These are phyloP conservation scores for Poicephalus gulielmi DNA, from an alignment of 2,113 vertebrate species.

Conservation along the genomic window DNA sequence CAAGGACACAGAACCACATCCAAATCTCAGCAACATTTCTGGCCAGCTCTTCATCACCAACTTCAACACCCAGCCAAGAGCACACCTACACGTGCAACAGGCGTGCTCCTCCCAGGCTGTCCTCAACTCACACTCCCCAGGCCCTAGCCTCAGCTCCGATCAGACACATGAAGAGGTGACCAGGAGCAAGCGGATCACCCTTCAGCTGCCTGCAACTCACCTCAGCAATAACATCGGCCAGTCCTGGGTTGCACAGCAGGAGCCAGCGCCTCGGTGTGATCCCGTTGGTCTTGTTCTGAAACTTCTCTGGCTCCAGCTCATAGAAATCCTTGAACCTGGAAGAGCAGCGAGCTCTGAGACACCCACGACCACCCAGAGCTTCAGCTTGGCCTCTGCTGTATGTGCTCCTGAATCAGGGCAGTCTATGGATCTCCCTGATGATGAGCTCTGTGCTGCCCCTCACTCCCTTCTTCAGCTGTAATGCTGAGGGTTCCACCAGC, in stretches of 20 bases:
- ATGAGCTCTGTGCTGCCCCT: neutral
- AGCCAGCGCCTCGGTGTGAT: conserved; percentile 88
- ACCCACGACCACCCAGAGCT: neutral
- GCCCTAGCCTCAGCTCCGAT: neutral
- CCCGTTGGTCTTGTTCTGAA: conserved; percentile 91
- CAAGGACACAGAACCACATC: rapidly evolving
- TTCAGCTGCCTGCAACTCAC: conserved; percentile 35
- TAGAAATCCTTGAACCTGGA: conserved; percentile 89
- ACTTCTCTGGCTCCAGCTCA: conserved; percentile 84
- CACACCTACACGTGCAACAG: rapidly evolving
- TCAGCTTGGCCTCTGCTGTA: neutral
- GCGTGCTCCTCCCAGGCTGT: neutral
- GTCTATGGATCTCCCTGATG: neutral
- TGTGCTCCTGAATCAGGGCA: neutral
- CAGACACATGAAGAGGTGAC: too few relatives aligned
- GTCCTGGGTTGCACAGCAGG: conserved; percentile 86
- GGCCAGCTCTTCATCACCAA: neutral
- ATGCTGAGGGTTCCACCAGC: neutral
- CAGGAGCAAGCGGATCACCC: rapidly evolving
- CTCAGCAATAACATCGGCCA: conserved; percentile 83
- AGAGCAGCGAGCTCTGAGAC: neutral
- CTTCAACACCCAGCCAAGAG: neutral
- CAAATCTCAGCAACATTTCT: neutral
- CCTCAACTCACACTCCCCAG: neutral
- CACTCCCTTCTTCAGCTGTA: neutral